A percentile compares a stretch with the other conserved stretches of the same genome.
Conservation (phyloP, 2,113 vertebrate species). For the Thamnaconus septentrionalis region DNA sequence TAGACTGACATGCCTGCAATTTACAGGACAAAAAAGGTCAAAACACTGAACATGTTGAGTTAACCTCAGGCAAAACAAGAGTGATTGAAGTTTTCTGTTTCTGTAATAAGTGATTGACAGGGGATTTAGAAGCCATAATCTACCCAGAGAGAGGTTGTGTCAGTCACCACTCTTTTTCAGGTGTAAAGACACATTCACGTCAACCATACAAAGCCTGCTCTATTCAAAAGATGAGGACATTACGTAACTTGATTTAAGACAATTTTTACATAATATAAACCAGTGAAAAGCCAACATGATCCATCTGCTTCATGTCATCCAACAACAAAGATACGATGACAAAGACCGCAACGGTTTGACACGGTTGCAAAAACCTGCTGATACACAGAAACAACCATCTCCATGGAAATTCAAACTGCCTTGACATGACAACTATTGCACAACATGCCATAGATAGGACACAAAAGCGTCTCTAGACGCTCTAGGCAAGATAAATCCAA, state of each 20-base stretch:
- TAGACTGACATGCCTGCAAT: no score
- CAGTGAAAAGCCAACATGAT: neutral
- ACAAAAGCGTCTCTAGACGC: conserved; percentile 15
- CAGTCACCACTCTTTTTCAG: conserved; percentile 1
- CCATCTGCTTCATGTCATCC: neutral
- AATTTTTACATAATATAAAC: conserved; percentile 1
- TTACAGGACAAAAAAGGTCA: no score
- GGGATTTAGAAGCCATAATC: conserved; percentile 35
- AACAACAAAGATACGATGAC: neutral
- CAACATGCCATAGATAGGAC: conserved; percentile 11
- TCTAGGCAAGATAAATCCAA: conserved; percentile 7
- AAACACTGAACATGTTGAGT: no score
- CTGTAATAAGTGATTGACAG: conserved; percentile 22
- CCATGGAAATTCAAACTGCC: conserved; percentile 4
- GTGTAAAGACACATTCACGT: neutral
- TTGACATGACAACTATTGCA: conserved; percentile 19
- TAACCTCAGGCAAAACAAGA: neutral
- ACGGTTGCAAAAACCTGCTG: conserved; percentile 1
- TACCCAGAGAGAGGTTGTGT: conserved; percentile 25
- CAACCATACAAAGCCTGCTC: no score
- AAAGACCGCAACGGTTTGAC: conserved; percentile 1
- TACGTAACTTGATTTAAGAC: conserved; percentile 19
- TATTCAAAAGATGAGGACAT: conserved; percentile 4
- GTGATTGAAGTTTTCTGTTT: neutral
- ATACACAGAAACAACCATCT: conserved; percentile 13